Conservation (phyloP, 2,797 vertebrate genomes). For the Microchirus variegatus region DNA sequence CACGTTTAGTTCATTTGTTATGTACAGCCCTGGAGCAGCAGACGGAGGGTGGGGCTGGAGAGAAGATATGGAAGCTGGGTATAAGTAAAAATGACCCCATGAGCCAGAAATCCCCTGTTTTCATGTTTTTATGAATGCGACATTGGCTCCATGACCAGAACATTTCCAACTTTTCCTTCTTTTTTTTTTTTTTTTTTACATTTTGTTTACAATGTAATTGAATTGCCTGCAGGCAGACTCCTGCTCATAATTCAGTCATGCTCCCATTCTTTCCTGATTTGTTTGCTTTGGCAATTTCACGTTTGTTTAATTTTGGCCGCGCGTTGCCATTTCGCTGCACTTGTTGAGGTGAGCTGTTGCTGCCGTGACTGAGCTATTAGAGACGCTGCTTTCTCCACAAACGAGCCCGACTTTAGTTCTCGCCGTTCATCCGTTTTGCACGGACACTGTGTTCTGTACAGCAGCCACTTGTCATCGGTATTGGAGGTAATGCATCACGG, state of each 20-base stretch:
- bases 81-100: not conserved
- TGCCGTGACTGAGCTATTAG: conserved; percentile 8
- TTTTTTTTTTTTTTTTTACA: too few relatives aligned
- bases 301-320: not conserved
- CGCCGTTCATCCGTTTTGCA: not conserved
- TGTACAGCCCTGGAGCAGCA: too few relatives aligned
- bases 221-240: not conserved
- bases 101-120: not conserved
- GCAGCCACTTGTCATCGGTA: too few relatives aligned
- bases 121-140: too few relatives aligned
- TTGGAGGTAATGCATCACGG: too few relatives aligned
- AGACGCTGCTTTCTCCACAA: not conserved
- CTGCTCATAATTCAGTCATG: not conserved
- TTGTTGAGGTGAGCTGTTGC: not conserved
- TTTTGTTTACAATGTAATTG: not conserved
- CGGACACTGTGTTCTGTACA: too few relatives aligned
- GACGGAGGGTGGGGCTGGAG: not conserved
- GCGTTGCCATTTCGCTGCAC: not conserved
- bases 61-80: not conserved
- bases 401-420: not conserved
- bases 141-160: too few relatives aligned
- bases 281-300: not conserved
- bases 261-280: not conserved
- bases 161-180: not conserved
- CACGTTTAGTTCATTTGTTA: too few relatives aligned